phyloP scores from a whole-genome alignment of 2,797 vertebrate species.

The Euthynnus affinis region DNA sequence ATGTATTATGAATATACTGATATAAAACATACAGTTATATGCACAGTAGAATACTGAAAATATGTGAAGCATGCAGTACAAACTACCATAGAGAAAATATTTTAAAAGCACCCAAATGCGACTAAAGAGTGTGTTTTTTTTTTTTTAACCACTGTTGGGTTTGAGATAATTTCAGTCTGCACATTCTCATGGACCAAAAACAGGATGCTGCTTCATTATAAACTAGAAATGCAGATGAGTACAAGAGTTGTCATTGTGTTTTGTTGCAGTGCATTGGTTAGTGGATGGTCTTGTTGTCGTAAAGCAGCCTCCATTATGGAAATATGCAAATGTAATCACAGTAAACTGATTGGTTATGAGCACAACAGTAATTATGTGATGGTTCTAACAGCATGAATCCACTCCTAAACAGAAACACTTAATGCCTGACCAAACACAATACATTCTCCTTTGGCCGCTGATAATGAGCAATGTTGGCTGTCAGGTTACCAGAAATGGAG shows the following conservation, averaged over 20 bases:
- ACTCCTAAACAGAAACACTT: constrained; percentile 5
- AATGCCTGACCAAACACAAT: constrained; percentile 7
- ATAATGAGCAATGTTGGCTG: background rate
- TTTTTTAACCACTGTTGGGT: too few species aligned
- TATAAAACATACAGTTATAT: constrained; percentile 12
- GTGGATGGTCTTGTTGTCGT: background rate
- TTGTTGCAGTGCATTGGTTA: background rate
- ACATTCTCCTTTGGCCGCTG: background rate
- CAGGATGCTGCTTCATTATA: background rate
- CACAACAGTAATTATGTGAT: constrained; percentile 22
- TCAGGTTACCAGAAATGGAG: background rate
- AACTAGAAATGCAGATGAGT: background rate
- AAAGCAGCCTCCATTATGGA: constrained; percentile 1
- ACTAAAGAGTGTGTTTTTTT: background rate
- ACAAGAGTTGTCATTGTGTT: background rate
- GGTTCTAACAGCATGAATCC: background rate
- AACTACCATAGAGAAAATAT: background rate
- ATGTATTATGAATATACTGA: constrained; percentile 40
- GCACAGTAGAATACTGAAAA: background rate
- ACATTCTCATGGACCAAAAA: background rate
- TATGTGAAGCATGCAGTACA: background rate
- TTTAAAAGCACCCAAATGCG: constrained; percentile 1
- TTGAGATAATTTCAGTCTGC: background rate
- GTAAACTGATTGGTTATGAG: constrained; percentile 22
- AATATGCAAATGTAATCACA: constrained; percentile 32